Conservation (phyloP, 1,140 invertebrate species). For the Polyergus mexicanus region DNA sequence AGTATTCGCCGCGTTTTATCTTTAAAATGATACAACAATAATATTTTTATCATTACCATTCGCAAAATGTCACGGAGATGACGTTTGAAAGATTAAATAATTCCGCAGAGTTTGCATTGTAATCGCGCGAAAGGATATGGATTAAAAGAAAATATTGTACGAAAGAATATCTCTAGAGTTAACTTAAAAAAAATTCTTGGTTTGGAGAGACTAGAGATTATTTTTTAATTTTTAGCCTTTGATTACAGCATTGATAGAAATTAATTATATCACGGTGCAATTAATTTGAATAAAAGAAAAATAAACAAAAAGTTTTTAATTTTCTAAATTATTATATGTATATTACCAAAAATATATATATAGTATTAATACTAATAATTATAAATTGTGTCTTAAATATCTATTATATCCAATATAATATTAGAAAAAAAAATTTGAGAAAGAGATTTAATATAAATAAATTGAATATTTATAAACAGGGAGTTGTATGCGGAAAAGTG, state of each 20-base stretch:
- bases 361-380: background rate
- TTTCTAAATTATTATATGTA: background rate
- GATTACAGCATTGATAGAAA: background rate
- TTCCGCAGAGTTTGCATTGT: background rate
- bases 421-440: background rate
- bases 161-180: background rate
- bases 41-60: constrained; percentile 27
- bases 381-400: background rate
- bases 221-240: background rate
- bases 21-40: constrained; percentile 38
- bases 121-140: background rate
- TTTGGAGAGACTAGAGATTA: background rate
- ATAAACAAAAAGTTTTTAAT: background rate
- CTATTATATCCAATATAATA: background rate
- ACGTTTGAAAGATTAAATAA: background rate
- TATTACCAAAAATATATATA: too few relatives aligned
- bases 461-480: background rate
- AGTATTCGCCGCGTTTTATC: constrained; percentile 21
- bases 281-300: background rate
- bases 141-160: too few relatives aligned
- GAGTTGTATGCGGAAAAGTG: background rate
- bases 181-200: background rate
- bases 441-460: background rate
- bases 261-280: background rate
- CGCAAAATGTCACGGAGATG: background rate